Percentiles rank a stretch among this genome's conserved stretches.
Evolutionary conservation across 2,888 invertebrate species (phyloP).

Genomic region (Dolichopus griseipennis): DNA sequence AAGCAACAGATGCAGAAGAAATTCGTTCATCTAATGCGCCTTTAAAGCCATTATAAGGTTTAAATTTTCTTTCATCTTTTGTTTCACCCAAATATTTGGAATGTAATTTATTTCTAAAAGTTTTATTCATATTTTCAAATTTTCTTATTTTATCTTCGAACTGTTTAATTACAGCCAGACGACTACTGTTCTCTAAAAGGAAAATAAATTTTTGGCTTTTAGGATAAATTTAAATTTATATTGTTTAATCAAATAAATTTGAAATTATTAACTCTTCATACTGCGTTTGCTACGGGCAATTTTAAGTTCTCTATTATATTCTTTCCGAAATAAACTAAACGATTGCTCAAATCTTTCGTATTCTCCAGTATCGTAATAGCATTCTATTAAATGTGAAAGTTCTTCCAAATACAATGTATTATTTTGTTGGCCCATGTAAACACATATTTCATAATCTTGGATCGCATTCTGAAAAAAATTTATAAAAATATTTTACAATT

Average conservation of each 20-base stretch:
- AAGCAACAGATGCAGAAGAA: constrained; percentile 13
- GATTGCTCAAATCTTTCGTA: constrained; percentile 13
- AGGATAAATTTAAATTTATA: constrained; percentile 15
- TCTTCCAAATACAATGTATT: not conserved
- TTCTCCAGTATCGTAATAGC: constrained; percentile 17
- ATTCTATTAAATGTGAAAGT: constrained; percentile 9
- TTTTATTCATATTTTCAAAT: not conserved
- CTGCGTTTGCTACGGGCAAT: not conserved
- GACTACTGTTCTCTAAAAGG: constrained; percentile 2
- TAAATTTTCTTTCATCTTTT: not conserved
- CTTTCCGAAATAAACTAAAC: not conserved
- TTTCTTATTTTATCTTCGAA: not conserved
- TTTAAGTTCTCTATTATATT: not conserved
- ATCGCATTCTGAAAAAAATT: not conserved
- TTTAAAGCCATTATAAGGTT: constrained; percentile 12
- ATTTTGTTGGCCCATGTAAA: not conserved
- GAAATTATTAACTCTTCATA: constrained; percentile 16
- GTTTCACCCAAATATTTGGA: not conserved
- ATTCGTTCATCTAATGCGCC: constrained; percentile 10
- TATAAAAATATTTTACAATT: not conserved
- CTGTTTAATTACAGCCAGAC: not conserved
- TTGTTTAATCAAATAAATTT: no score
- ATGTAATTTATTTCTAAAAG: not conserved
- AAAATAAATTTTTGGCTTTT: not conserved
- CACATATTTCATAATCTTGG: not conserved